Evolutionary conservation across 1,140 invertebrate genomes (phyloP).

Genomic region (Helicorthomorpha holstii): DNA sequence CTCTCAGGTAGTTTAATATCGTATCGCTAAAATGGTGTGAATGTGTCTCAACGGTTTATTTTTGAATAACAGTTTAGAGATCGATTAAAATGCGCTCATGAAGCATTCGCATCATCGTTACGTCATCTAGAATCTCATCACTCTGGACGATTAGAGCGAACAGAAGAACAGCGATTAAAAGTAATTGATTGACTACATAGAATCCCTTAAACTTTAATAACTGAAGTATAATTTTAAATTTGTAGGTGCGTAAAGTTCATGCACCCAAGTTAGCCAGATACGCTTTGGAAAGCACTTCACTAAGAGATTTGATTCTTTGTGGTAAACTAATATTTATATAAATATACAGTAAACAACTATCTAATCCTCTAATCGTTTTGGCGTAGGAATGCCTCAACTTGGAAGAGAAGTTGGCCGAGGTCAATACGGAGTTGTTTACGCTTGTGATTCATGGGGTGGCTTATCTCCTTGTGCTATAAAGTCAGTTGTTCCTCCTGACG

Average conservation of each 20-base stretch:
- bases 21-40: not conserved
- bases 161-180: conserved; percentile 55
- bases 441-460: conserved; percentile 57
- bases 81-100: conserved; percentile 45
- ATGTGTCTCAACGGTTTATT: not conserved
- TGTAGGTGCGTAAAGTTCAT: conserved; percentile 46
- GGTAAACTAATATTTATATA: conserved; percentile 21
- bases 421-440: conserved; percentile 83
- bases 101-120: conserved; percentile 46
- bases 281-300: conserved; percentile 67
- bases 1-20: conserved; percentile 35
- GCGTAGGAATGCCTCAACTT: conserved; percentile 57
- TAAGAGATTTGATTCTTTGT: conserved; percentile 56
- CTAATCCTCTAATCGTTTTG: too few species aligned
- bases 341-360: too few species aligned
- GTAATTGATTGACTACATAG: conserved; percentile 2
- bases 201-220: not conserved
- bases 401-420: conserved; percentile 70
- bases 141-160: conserved; percentile 53
- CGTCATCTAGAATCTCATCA: conserved; percentile 49
- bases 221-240: not conserved
- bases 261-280: conserved; percentile 63
- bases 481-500: conserved; percentile 75
- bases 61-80: conserved; percentile 34
- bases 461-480: conserved; percentile 65